Evolutionary conservation across 2,888 invertebrate genomes (phyloP).

Genomic region (Drosophila leonis): DNA sequence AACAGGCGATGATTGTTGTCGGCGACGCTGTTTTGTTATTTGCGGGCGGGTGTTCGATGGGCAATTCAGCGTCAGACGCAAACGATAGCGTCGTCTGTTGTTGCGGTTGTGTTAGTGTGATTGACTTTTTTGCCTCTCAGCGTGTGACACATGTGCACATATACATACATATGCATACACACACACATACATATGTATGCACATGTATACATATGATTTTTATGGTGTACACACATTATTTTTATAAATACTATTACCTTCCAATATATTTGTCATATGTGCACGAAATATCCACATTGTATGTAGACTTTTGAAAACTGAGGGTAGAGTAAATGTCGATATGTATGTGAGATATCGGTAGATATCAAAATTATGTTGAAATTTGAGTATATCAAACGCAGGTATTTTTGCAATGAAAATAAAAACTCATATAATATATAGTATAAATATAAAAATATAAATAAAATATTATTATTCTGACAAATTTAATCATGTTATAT

Average conservation of each 20-base stretch:
- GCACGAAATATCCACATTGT: not conserved
- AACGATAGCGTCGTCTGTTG: slow-evolving; percentile 27
- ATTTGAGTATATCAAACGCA: slow-evolving; percentile 11
- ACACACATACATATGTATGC: slow-evolving; percentile 4
- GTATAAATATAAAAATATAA: not conserved
- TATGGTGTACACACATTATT: slow-evolving; percentile 9
- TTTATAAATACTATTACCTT: slow-evolving; percentile 19
- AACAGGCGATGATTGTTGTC: slow-evolving; percentile 39
- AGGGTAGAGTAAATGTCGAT: not conserved
- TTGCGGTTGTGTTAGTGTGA: slow-evolving; percentile 61
- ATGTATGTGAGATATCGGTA: slow-evolving; percentile 1
- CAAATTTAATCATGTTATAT: not conserved
- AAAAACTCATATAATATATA: not conserved
- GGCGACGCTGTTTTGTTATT: slow-evolving; percentile 69
- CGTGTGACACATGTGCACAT: slow-evolving; percentile 71
- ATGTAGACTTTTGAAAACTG: not conserved
- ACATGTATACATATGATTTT: not conserved
- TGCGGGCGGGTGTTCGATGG: slow-evolving; percentile 72
- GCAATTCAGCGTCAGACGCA: slow-evolving; percentile 30
- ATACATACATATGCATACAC: not conserved
- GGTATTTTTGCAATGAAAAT: slow-evolving; percentile 13
- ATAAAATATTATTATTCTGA: not conserved
- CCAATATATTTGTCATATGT: slow-evolving; percentile 8
- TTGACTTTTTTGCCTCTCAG: slow-evolving; percentile 71
- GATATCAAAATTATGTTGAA: slow-evolving; percentile 28